Percentiles rank a stretch among this genome's conserved stretches.
Evolutionary conservation across 2,797 vertebrate genomes (phyloP).

Genomic region (Xenops minutus): DNA sequence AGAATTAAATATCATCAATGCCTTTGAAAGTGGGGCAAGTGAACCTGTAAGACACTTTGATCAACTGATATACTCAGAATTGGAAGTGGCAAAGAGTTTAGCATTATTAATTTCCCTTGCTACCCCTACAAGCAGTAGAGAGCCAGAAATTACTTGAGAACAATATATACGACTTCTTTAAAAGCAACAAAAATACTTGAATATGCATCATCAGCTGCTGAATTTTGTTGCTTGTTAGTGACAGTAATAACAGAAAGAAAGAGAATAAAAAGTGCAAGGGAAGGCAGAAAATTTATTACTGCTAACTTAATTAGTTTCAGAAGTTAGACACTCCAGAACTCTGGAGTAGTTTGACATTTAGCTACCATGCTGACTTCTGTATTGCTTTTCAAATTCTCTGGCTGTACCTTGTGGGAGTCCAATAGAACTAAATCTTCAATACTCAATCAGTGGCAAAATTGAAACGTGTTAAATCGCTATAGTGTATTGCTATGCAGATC

Average conservation of each 20-base stretch:
- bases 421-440: not conserved
- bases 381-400: not conserved
- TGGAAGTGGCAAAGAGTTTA: not conserved
- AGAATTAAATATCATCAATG: not conserved
- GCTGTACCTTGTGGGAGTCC: not conserved
- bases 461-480: not conserved
- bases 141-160: not conserved
- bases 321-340: not conserved
- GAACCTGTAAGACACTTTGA: not conserved
- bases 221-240: not conserved
- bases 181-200: not conserved
- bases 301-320: constrained; percentile 7
- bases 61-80: not conserved
- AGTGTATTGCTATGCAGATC: not conserved
- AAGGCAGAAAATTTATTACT: not conserved
- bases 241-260: not conserved
- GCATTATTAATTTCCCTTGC: not conserved
- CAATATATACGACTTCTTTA: not conserved
- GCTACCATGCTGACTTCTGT: not conserved
- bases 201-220: not conserved
- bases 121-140: not conserved
- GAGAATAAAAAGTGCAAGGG: not conserved
- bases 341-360: not conserved
- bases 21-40: not conserved
- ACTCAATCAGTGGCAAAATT: not conserved